Base-by-base conservation (phyloP, 2,797 vertebrate species). In the Esox lucius region DNA sequence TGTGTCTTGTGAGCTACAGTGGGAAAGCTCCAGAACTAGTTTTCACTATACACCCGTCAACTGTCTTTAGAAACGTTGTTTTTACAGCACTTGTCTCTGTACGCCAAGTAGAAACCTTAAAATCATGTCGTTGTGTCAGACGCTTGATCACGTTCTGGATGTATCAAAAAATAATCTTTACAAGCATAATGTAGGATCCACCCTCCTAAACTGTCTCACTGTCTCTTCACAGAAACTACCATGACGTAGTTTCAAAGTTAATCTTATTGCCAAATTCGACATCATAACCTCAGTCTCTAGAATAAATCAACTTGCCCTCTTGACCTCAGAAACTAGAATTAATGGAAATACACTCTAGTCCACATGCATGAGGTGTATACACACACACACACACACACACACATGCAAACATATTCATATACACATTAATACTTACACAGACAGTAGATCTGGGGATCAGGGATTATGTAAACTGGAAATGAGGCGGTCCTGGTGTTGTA, bases 401-500 rank as follows among this genome's bases (percentile, higher is more conserved):
- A 26, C 26, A 62, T 24, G 11, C 19, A 71, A 68, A 1, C 75
- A 83, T 84, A 26, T 28, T 26, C 62, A 15, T 28, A 65, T 6
- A 31, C 11, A 28, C 19, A 11, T 6, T 16, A 2, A 16, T 6
- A 65, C n/a, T 5, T 35, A 46, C 66, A 68, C 22, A 69, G 68
- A 69, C 15, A 17, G 39, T 26, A 49, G 48, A 68, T 31, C 24
- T 73, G n/a, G 22, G 31, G 9, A 17, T 64, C 42, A 17, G 16
- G 28, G 6, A 68, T 91, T 87, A 84, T 82, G 75, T 90, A 91
- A 91, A 85, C 83, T 80, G 78, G 79, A 82, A 87, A 68, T 78
- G 78, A 84, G 76, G 79, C 84, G 79, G 35, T 46, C 1, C 2
- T 46, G 82, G 83, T 87, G 89, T 88, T 78, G 74, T 78, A 80